Base-by-base conservation (phyloP, 2,888 invertebrate species). In the Meganola albula region DNA sequence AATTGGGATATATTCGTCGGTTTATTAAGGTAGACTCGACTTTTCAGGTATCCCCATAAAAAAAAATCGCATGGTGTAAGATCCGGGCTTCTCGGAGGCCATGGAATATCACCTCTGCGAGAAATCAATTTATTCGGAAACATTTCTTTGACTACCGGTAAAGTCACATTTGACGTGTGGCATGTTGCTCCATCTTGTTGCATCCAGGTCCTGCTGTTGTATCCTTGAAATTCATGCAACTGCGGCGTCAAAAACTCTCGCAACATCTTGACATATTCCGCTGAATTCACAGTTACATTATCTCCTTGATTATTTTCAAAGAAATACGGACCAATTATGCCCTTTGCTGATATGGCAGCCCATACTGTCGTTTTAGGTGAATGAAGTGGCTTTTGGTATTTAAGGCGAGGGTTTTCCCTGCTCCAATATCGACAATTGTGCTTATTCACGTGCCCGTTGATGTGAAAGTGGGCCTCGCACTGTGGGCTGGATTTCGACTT, bases 31-130 rank as follows among this genome's bases (percentile, higher is more conserved):
- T 42, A 42, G 11, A 42, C 33, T 30, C 27, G 33, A 8, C 39
- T 34, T 34, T 35, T 44, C 12, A 41, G 8, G 27, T 13, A 21
- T 12, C 42, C 42, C 42, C 42, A 43, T 12, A 31, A 31, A 40
- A 38, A 46, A 36, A 43, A 43, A 24, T 43, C 40, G 14, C 37
- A 8, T 18, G 44, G 45, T 7, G 10, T 23, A 9, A 25, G 12
- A 13, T 25, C 25, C 9, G 25, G 25, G 14, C 13, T 32, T 26
- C 29, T 21, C 24, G 40, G 35, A 2, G 24, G 31, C 39, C 31
- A 40, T 25, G 12, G 20, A 31, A 35, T 35, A 26, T 35, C 32
- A 35, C 32, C 39, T 40, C 32, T 28, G 32, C 32, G 35, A 23
- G 29, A 32, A 26, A 40, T 35, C 20, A 40, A 21, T 35, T 35